Evolutionary conservation across 2,888 invertebrate species (phyloP).

Genomic region (Diplolepis rosae): DNA sequence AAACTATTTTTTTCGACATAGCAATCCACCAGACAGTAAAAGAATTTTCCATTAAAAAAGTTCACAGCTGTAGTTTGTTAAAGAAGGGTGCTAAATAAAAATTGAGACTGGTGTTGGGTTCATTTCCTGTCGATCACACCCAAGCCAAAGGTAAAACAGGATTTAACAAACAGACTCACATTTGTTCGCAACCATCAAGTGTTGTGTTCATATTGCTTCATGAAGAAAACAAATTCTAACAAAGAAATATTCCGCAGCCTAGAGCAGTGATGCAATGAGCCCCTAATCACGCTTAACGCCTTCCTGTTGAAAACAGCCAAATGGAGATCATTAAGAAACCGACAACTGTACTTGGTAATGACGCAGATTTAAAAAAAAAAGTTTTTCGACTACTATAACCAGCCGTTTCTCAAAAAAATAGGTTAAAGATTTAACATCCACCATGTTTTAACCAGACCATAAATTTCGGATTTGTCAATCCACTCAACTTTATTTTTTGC

Average conservation of each 20-base stretch:
- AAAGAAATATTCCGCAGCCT: background rate
- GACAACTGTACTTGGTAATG: background rate
- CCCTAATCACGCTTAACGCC: slow-evolving; percentile 14
- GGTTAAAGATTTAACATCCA: background rate
- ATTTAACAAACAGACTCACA: background rate
- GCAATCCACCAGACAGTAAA: too few relatives aligned
- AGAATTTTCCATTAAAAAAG: too few relatives aligned
- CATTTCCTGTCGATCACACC: too few relatives aligned
- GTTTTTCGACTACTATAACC: background rate
- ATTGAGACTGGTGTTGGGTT: too few relatives aligned
- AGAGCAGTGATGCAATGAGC: background rate
- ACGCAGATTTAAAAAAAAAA: slow-evolving; percentile 1
- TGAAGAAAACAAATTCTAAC: too few relatives aligned
- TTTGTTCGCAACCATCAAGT: too few relatives aligned
- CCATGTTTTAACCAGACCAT: background rate
- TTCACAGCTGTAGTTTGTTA: too few relatives aligned
- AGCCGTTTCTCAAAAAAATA: background rate
- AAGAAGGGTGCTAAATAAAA: too few relatives aligned
- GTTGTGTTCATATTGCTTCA: too few relatives aligned
- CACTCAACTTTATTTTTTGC: background rate
- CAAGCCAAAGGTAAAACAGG: background rate
- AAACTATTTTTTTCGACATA: too few relatives aligned
- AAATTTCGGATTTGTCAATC: slow-evolving; percentile 1
- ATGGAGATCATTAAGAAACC: slow-evolving; percentile 6
- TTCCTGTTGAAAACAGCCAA: background rate